Evolutionary conservation across 2,113 vertebrate genomes (phyloP).

Genomic region (Phalacrocorax pelagicus): DNA sequence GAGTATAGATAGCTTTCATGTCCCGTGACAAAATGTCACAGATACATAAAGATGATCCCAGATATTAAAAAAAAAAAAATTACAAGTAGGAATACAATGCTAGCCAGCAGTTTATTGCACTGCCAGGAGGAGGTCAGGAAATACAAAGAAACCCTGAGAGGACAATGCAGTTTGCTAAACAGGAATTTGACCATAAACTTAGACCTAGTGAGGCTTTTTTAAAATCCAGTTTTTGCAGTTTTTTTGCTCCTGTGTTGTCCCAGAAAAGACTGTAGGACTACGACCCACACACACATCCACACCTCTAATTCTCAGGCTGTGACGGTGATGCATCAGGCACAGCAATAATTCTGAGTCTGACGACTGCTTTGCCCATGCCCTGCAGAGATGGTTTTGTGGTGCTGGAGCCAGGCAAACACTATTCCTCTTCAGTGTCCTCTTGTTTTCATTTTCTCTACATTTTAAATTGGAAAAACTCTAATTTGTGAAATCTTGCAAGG

Average conservation of each 20-base stretch:
- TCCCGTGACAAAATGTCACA: neutral
- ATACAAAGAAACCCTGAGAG: neutral
- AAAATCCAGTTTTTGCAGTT: neutral
- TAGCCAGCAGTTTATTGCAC: neutral
- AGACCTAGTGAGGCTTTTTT: neutral
- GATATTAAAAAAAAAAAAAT: neutral
- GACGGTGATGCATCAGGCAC: neutral
- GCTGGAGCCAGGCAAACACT: neutral
- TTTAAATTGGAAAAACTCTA: neutral
- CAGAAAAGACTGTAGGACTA: neutral
- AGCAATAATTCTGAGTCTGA: neutral
- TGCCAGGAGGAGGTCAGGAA: neutral
- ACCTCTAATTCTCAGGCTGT: neutral
- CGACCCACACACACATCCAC: neutral
- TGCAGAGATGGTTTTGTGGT: neutral
- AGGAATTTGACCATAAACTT: neutral
- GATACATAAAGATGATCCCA: neutral
- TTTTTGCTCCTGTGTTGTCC: neutral
- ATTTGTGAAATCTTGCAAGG: neutral
- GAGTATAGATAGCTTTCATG: neutral
- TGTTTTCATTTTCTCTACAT: neutral
- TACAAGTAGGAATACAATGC: neutral
- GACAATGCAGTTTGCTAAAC: neutral
- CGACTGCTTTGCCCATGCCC: neutral
- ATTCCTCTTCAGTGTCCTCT: neutral